Conservation (phyloP, 2,797 vertebrate genomes). For the Esox lucius region DNA sequence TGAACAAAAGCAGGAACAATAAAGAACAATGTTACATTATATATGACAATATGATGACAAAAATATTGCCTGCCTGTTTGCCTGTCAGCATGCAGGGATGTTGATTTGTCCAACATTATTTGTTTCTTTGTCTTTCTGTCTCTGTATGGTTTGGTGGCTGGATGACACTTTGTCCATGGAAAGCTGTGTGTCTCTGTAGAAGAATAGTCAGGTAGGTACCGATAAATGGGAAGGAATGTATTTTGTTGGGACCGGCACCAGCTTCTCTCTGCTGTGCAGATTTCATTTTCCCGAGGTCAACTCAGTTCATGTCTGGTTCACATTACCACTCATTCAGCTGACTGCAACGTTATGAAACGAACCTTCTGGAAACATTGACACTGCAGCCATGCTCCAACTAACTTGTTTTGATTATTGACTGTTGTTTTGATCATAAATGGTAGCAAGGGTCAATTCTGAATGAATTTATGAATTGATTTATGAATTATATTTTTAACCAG, state of each 20-base stretch:
- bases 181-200: conserved; percentile 9
- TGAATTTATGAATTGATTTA: neutral
- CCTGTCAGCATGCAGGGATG: neutral
- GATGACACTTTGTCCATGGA: conserved; percentile 17
- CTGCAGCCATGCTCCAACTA: conserved; percentile 20
- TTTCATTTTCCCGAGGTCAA: conserved; percentile 52
- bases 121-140: neutral
- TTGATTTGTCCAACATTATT: conserved; percentile 7
- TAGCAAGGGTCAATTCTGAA: neutral
- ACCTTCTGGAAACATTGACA: conserved; percentile 49
- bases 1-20: conserved; percentile 48
- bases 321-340: conserved; percentile 65
- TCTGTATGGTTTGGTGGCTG: conserved; percentile 1
- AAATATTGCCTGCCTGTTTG: neutral
- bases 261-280: conserved; percentile 45
- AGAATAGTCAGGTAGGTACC: conserved; percentile 4
- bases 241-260: conserved; percentile 53
- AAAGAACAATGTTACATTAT: neutral
- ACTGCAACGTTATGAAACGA: conserved; percentile 58
- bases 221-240: conserved; percentile 48
- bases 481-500: neutral
- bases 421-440: conserved; percentile 5
- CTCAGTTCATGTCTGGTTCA: conserved; percentile 69
- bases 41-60: conserved; percentile 6
- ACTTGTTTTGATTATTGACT: conserved; percentile 2